Percentiles rank a stretch among this genome's conserved stretches.
phyloP scores from a whole-genome alignment of 2,113 vertebrate species.

The Pygoscelis antarcticus region DNA sequence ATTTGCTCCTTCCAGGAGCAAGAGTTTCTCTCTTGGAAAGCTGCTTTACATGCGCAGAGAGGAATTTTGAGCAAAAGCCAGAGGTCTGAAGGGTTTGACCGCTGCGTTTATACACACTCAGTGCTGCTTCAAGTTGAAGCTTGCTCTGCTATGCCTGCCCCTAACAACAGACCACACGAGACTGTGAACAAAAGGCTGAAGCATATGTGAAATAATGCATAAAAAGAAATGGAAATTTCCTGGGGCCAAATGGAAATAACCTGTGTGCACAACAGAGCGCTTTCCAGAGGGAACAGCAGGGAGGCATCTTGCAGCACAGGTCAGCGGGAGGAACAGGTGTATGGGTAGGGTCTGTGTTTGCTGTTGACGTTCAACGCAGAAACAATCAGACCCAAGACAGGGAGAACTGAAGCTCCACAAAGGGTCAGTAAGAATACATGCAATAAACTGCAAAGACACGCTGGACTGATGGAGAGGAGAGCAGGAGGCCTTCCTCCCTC shows the following conservation, averaged over 20 bases:
- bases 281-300: not conserved
- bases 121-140: not conserved
- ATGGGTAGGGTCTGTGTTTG: not conserved
- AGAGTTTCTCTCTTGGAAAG: conserved; percentile 2
- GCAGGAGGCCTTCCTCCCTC: not conserved
- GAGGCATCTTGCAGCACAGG: not conserved
- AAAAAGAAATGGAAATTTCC: not conserved
- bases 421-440: not conserved
- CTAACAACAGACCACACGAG: not conserved
- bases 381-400: not conserved
- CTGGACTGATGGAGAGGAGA: not conserved
- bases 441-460: not conserved
- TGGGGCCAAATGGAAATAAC: not conserved
- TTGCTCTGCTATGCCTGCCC: not conserved
- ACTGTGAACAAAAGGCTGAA: not conserved
- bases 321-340: not conserved
- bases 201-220: not conserved
- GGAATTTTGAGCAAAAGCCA: conserved; percentile 41
- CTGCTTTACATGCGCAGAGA: not conserved
- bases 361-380: not conserved
- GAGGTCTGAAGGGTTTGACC: not conserved
- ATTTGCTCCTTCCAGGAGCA: not conserved
- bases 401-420: not conserved
- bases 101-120: not conserved
- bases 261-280: not conserved